Conservation (phyloP, 2,797 vertebrate species). For the Sebastes flavidus region DNA sequence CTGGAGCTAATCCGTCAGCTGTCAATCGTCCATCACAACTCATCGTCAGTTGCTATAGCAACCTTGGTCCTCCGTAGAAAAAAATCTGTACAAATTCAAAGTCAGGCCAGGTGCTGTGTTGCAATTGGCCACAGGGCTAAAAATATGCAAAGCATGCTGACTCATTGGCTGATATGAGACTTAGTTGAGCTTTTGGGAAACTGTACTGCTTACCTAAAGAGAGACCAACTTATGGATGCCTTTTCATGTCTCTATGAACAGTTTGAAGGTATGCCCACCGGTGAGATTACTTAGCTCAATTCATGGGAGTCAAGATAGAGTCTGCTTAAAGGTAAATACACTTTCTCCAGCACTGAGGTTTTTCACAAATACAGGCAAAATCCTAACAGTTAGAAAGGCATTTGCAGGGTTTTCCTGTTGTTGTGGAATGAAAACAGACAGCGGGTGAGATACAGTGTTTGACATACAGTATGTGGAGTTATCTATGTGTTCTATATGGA, state of each 20-base stretch:
- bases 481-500: background rate
- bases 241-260: slow-evolving; percentile 35
- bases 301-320: slow-evolving; percentile 18
- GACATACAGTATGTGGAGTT: background rate
- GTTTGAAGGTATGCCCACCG: slow-evolving; percentile 7
- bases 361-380: slow-evolving; percentile 17
- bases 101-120: slow-evolving; percentile 53
- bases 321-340: slow-evolving; percentile 10
- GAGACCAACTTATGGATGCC: slow-evolving; percentile 12
- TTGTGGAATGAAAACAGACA: background rate
- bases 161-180: slow-evolving; percentile 59
- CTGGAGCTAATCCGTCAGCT: slow-evolving; percentile 58
- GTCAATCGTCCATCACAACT: slow-evolving; percentile 57
- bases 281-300: slow-evolving; percentile 22
- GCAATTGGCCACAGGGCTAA: slow-evolving; percentile 56
- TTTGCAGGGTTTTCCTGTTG: slow-evolving; percentile 1
- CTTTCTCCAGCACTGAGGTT: background rate
- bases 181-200: slow-evolving; percentile 41
- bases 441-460: background rate
- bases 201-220: slow-evolving; percentile 9
- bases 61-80: slow-evolving; percentile 22
- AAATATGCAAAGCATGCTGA: slow-evolving; percentile 72
- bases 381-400: background rate
- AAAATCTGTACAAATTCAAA: slow-evolving; percentile 36
- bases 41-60: slow-evolving; percentile 49